Conservation (phyloP, 2,113 vertebrate species). For the Pedionomus torquatus region DNA sequence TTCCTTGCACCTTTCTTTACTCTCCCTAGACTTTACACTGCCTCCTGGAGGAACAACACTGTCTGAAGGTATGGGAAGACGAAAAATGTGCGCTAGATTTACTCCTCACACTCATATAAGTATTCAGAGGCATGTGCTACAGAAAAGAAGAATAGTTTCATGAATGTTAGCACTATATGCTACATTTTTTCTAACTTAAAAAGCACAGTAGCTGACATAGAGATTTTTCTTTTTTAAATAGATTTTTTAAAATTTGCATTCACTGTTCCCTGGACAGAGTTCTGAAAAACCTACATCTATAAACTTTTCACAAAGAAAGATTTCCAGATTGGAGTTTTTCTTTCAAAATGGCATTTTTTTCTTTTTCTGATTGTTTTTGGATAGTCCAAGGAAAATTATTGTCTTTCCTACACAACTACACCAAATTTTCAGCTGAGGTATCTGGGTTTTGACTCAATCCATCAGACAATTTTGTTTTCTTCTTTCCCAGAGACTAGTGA, state of each 20-base stretch:
- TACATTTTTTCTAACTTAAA: not conserved
- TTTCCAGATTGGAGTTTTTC: not conserved
- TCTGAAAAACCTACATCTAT: not conserved
- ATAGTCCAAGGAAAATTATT: not conserved
- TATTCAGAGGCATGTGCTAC: accelerated
- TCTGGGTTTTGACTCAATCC: not conserved
- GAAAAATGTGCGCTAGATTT: not conserved
- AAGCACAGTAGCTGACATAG: not conserved
- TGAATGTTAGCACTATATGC: not conserved
- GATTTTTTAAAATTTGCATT: not conserved
- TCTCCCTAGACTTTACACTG: not conserved
- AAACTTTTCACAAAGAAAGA: not conserved
- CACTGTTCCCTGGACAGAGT: not conserved
- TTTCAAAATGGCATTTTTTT: not conserved
- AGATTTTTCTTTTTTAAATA: not conserved
- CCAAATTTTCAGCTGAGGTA: not conserved
- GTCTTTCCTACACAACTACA: not conserved
- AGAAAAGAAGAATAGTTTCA: not conserved
- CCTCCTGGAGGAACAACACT: not conserved
- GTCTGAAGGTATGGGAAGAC: not conserved
- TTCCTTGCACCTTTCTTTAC: not conserved
- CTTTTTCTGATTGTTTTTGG: not conserved
- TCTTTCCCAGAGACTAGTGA: not conserved
- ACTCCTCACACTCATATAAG: not conserved
- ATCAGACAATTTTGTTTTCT: not conserved